Conservation (phyloP, 2,888 invertebrate genomes). For the Fragum whitleyi region DNA sequence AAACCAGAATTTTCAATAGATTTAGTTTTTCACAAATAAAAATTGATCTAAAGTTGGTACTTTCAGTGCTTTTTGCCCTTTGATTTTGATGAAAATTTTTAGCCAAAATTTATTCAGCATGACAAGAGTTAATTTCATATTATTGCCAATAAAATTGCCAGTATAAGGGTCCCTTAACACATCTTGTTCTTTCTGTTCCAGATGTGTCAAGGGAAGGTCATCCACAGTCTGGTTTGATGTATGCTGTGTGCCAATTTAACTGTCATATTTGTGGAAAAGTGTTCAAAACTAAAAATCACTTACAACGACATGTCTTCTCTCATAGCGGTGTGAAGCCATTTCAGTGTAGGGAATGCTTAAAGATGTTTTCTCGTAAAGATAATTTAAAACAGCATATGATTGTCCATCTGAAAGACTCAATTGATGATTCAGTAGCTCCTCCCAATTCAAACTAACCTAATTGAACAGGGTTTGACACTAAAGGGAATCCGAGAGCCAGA, state of each 20-base stretch:
- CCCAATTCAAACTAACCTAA: no score
- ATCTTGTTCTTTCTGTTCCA: constrained; percentile 4
- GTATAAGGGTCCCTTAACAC: neutral
- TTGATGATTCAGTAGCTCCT: neutral
- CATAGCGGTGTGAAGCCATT: constrained; percentile 30
- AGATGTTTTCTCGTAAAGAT: neutral
- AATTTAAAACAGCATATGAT: constrained; percentile 16
- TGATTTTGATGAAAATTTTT: no score
- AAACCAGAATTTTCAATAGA: no score
- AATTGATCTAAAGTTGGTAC: no score
- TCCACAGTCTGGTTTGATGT: neutral
- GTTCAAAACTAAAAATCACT: constrained; percentile 3
- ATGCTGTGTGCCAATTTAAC: neutral
- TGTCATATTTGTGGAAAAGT: constrained; percentile 20
- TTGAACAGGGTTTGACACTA: no score
- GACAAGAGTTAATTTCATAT: no score
- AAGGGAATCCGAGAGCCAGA: no score
- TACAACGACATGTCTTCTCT: constrained; percentile 16
- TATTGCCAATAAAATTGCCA: no score
- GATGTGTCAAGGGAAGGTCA: neutral
- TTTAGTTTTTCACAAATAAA: no score
- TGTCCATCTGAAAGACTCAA: neutral
- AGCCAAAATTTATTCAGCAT: no score
- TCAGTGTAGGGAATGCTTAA: constrained; percentile 19
- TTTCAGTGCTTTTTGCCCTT: no score